phyloP scores from a whole-genome alignment of 2,888 invertebrate species.

The Oxytorus armatus region DNA sequence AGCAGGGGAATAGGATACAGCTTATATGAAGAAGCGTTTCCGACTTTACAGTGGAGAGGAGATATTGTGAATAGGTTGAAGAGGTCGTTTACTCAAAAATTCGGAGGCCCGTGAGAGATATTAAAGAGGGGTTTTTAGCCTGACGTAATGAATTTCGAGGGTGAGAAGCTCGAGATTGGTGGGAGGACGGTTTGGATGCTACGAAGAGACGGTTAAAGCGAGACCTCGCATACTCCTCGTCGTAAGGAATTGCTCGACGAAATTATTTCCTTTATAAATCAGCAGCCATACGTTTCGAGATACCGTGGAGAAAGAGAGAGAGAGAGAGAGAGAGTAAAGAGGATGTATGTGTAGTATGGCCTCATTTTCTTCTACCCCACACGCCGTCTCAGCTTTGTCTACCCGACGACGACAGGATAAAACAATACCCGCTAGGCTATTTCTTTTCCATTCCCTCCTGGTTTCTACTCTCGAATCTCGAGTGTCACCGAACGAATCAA shows the following conservation, averaged over 20 bases:
- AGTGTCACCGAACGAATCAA: conserved; percentile 34
- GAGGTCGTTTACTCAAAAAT: conserved; percentile 62
- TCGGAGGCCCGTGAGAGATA: conserved; percentile 69
- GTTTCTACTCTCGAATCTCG: conserved; percentile 34
- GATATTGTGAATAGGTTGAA: conserved; percentile 33
- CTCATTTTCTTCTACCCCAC: conserved; percentile 57
- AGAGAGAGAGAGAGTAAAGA: conserved; percentile 34
- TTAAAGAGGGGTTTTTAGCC: conserved; percentile 76
- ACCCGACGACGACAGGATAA: too few relatives aligned
- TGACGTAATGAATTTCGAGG: conserved; percentile 78
- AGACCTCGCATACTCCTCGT: conserved; percentile 66
- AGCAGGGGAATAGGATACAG: background rate
- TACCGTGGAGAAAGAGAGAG: conserved; percentile 44
- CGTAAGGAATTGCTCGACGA: conserved; percentile 80
- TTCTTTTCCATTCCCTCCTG: conserved; percentile 33
- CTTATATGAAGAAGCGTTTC: conserved; percentile 58
- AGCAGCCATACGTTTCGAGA: conserved; percentile 79
- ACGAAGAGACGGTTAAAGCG: conserved; percentile 46
- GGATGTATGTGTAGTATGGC: conserved; percentile 52
- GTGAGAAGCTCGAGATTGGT: conserved; percentile 67
- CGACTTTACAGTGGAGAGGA: background rate
- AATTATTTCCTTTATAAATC: conserved; percentile 84
- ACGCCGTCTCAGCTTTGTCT: conserved; percentile 32
- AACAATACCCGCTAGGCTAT: conserved; percentile 52
- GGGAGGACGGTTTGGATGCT: conserved; percentile 57